Evolutionary conservation across 2,888 invertebrate species (phyloP).

Genomic region (Taphrorychus bicolor): DNA sequence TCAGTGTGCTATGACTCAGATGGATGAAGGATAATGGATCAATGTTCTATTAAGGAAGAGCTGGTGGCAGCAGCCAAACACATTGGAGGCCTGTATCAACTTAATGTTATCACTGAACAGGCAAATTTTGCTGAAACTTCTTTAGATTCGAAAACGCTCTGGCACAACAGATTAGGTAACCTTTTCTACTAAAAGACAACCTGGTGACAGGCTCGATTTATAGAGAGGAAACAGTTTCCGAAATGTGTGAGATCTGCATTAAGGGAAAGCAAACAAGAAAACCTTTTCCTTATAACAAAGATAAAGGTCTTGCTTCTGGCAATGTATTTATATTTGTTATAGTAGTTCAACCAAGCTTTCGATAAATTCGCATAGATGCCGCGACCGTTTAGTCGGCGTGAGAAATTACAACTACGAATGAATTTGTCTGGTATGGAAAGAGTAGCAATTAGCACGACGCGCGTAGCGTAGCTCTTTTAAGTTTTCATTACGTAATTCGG

Average conservation of each 20-base stretch:
- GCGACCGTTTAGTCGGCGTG: too few relatives aligned
- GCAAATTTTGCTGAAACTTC: constrained; percentile 23
- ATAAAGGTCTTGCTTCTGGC: constrained; percentile 45
- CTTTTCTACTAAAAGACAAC: constrained; percentile 40
- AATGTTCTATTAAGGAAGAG: constrained; percentile 14
- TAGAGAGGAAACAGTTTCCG: constrained; percentile 16
- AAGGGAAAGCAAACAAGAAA: constrained; percentile 22
- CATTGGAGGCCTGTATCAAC: constrained; percentile 19
- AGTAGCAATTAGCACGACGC: too few relatives aligned
- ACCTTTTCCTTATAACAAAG: constrained; percentile 50
- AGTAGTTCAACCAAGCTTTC: too few relatives aligned
- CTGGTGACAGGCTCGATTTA: constrained; percentile 36
- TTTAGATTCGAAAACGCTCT: constrained; percentile 26
- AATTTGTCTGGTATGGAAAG: too few relatives aligned
- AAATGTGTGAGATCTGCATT: constrained; percentile 30
- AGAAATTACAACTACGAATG: too few relatives aligned
- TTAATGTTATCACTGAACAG: constrained; percentile 3
- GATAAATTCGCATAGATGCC: too few relatives aligned
- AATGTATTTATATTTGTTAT: too few relatives aligned
- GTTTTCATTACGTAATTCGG: too few relatives aligned
- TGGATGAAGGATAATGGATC: constrained; percentile 34
- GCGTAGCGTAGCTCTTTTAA: too few relatives aligned
- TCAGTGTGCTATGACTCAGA: constrained; percentile 35
- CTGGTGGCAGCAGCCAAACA: constrained; percentile 21
- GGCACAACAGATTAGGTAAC: constrained; percentile 35